Base-by-base conservation (phyloP, 2,888 invertebrate species). In the Hemistola chrysoprasaria region DNA sequence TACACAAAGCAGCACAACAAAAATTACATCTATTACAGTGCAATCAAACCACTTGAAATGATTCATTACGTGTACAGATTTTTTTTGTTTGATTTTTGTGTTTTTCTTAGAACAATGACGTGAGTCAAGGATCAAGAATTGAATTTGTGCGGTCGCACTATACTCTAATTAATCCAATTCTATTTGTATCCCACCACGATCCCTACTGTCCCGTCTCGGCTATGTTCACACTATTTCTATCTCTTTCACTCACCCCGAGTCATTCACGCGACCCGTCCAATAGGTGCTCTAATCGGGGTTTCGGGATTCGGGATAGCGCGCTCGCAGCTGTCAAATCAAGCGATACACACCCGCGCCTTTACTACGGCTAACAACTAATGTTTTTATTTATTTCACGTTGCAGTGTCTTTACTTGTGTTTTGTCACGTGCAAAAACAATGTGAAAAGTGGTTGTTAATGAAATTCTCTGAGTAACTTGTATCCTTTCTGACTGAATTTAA, bases 361-460 rank as follows among this genome's bases (percentile, higher is more conserved):
- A 59, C 29, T 33, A 28, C 29, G 21, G 51, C 56, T 52, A 30
- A 57, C 44, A 57, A 56, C 53, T 67, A 62, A 59, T 59, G 54
- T 65, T 65, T 56, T 59, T 51, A 62, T 59, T 59, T 59, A 50
- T 69, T 78, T 81, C 53, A 59, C 60, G 45, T 85, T 85, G 56
- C 85, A 88, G 88, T 87, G 78, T 78, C 82, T 88, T 88, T 88
- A 81, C 88, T 88, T 88, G 88, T 83, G 83, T 88, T 82, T 84
- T 88, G 88, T 82, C 73, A 71, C 74, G 85, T 79, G 85, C 85
- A 87, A 87, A 86, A 86, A 87, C 86, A 88, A 88, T 88, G 88
- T 87, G 84, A 82, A 87, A 82, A 90, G 90, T 90, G 90, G 90
- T 83, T 90, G 90, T 83, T 90, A 90, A 82, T 66, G 59, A 57